Evolutionary conservation across 2,113 vertebrate species (phyloP).

Genomic region (Melanocharis versteri): DNA sequence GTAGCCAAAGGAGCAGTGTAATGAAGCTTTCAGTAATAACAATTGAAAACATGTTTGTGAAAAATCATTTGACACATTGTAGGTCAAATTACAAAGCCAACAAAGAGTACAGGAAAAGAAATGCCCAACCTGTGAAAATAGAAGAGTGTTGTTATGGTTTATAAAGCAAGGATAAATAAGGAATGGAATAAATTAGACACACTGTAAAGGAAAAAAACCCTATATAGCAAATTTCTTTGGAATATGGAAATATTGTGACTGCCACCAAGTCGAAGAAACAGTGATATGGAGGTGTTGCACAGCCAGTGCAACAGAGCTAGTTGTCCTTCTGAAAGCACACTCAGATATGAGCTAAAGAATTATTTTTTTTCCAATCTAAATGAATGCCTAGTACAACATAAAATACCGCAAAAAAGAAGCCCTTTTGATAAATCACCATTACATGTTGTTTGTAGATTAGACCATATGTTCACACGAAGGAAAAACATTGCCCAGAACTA

Average conservation of each 20-base stretch:
- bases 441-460: background rate
- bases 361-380: background rate
- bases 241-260: background rate
- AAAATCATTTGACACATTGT: background rate
- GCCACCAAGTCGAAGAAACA: background rate
- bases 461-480: background rate
- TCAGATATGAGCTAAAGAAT: background rate
- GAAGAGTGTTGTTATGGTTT: background rate
- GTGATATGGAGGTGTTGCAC: background rate
- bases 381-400: background rate
- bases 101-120: background rate
- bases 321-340: background rate
- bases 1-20: background rate
- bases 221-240: background rate
- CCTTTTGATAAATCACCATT: background rate
- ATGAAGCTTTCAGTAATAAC: background rate
- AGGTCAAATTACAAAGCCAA: background rate
- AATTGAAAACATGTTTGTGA: background rate
- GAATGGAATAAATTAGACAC: background rate
- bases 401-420: background rate
- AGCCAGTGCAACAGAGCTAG: background rate
- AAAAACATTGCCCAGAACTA: slow-evolving; percentile 12
- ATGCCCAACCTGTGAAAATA: background rate
- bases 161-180: background rate
- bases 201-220: background rate